Conservation (phyloP, 1,140 invertebrate species). For the Hestina assimilis region DNA sequence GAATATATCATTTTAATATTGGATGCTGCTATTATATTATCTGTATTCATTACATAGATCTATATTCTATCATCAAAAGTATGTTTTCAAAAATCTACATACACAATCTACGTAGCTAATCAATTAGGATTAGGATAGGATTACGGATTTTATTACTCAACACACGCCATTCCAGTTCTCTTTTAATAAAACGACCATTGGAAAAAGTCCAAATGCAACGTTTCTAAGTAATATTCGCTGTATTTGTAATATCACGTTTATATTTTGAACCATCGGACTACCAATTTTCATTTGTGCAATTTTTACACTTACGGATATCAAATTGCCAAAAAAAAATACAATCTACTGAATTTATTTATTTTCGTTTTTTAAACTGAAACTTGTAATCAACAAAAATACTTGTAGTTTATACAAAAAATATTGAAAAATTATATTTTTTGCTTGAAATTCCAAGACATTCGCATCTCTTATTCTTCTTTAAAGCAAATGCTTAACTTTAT, state of each 20-base stretch:
- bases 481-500: slow-evolving; percentile 67
- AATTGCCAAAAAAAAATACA: too few species aligned
- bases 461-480: slow-evolving; percentile 18
- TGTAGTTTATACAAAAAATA: too few species aligned
- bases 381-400: too few species aligned
- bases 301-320: not conserved
- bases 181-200: slow-evolving; percentile 39
- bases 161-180: slow-evolving; percentile 31
- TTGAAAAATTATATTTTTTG: too few species aligned
- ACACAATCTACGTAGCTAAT: slow-evolving; percentile 16
- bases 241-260: slow-evolving; percentile 15
- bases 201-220: slow-evolving; percentile 40
- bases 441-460: slow-evolving; percentile 1
- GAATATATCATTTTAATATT: too few species aligned
- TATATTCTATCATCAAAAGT: not conserved
- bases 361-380: too few species aligned
- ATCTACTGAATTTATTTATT: too few species aligned
- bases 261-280: not conserved
- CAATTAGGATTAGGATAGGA: slow-evolving; percentile 26
- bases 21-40: too few species aligned
- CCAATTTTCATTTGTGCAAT: not conserved
- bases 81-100: slow-evolving; percentile 1
- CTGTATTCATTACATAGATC: slow-evolving; percentile 2
- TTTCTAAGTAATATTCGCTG: slow-evolving; percentile 32
- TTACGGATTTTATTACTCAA: slow-evolving; percentile 34